These are phyloP conservation scores for Moxostoma hubbsi DNA, from an alignment of 2,797 vertebrate genomes.

Conservation along the genomic window DNA sequence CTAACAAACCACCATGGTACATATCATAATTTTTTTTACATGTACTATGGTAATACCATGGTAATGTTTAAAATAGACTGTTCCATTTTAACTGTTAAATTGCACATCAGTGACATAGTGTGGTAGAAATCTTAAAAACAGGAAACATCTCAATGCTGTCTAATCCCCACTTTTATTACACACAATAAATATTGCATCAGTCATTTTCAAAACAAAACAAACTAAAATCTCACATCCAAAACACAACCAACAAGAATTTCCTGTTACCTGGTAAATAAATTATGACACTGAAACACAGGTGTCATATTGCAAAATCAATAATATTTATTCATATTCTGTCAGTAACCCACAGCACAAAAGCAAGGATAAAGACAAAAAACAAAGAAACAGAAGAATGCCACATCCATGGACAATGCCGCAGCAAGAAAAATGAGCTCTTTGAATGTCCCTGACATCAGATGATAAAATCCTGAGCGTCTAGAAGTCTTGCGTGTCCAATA, in stretches of 20 bases:
- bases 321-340: slow-evolving; percentile 75
- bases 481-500: slow-evolving; percentile 31
- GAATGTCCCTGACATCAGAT: slow-evolving; percentile 51
- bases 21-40: no score
- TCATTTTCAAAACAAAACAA: neutral
- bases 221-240: neutral
- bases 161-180: slow-evolving; percentile 43
- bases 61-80: neutral
- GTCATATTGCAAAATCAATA: slow-evolving; percentile 55
- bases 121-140: slow-evolving; percentile 62
- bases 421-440: slow-evolving; percentile 54
- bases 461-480: slow-evolving; percentile 35
- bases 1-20: no score
- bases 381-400: slow-evolving; percentile 44
- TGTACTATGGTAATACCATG: no score
- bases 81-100: neutral
- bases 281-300: neutral
- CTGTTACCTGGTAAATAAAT: neutral
- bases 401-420: slow-evolving; percentile 32
- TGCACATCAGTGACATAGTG: slow-evolving; percentile 68
- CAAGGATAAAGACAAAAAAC: slow-evolving; percentile 64
- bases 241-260: neutral
- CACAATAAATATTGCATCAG: slow-evolving; percentile 1
- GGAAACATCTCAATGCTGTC: neutral
- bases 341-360: slow-evolving; percentile 74